phyloP scores from a whole-genome alignment of 2,113 vertebrate genomes.

The Parus major region DNA sequence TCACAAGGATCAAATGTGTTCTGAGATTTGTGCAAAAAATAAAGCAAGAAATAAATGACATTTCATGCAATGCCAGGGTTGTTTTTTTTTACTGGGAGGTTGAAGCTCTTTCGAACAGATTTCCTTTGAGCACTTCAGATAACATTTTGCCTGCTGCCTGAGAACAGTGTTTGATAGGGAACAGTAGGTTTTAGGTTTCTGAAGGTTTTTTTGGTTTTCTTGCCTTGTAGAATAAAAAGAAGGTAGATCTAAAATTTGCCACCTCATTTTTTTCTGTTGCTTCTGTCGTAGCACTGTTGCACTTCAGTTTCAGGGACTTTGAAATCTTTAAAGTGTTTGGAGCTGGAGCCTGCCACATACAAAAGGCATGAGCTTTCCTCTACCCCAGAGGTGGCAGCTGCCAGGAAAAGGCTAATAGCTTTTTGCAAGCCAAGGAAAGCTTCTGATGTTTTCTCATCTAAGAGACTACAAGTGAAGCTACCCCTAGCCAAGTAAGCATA shows the following conservation, averaged over 20 bases:
- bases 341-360: background rate
- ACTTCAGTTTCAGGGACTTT: background rate
- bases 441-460: background rate
- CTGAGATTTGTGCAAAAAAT: background rate
- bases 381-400: background rate
- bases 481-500: background rate
- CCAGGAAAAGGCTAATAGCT: slow-evolving; percentile 8
- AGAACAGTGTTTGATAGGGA: background rate
- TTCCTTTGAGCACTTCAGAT: background rate
- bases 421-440: background rate
- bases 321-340: background rate
- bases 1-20: background rate
- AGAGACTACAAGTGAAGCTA: background rate
- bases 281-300: background rate
- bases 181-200: background rate
- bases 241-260: background rate
- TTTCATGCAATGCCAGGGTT: background rate
- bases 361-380: background rate
- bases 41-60: background rate
- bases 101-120: background rate
- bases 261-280: background rate
- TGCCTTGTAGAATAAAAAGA: background rate
- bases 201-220: background rate
- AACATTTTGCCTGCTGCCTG: background rate
- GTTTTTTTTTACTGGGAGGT: background rate